Percentiles rank a stretch among this genome's conserved stretches.
Conservation (phyloP, 2,113 vertebrate genomes). For the Tachysurus vachellii region DNA sequence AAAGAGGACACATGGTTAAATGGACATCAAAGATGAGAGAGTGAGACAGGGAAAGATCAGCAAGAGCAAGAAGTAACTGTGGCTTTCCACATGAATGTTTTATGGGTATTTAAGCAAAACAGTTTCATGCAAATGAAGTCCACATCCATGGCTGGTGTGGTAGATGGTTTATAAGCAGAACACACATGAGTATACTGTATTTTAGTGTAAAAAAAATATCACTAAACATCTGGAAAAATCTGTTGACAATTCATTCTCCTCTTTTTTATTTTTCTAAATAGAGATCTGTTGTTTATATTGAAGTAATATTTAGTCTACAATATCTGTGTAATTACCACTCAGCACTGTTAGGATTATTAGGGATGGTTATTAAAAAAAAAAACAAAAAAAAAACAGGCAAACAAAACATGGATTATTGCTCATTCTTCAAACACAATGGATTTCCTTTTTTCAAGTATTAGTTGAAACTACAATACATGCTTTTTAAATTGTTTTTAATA, state of each 20-base stretch:
- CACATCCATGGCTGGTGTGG: slow-evolving; percentile 67
- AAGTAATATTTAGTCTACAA: not conserved
- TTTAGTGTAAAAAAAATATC: not conserved
- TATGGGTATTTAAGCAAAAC: slow-evolving; percentile 75
- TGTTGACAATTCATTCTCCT: not conserved
- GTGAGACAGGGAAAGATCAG: slow-evolving; percentile 31
- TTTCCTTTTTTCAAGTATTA: slow-evolving; percentile 3
- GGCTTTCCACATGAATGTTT: slow-evolving; percentile 61
- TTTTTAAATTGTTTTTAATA: not conserved
- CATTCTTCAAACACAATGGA: not conserved
- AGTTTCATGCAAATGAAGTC: slow-evolving; percentile 72
- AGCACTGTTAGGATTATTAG: not conserved
- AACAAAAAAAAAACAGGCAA: not conserved
- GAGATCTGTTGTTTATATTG: not conserved
- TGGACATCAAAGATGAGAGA: slow-evolving; percentile 45
- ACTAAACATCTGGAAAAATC: not conserved
- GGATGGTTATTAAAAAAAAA: not conserved
- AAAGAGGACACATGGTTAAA: not conserved
- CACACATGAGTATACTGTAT: not conserved
- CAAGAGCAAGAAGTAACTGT: slow-evolving; percentile 53
- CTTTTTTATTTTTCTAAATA: not conserved
- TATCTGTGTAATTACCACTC: not conserved
- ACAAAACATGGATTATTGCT: not conserved
- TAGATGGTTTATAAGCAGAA: slow-evolving; percentile 64
- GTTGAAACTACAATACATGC: not conserved